Evolutionary conservation across 2,797 vertebrate species (phyloP).

Genomic region (Danio aesculapii): DNA sequence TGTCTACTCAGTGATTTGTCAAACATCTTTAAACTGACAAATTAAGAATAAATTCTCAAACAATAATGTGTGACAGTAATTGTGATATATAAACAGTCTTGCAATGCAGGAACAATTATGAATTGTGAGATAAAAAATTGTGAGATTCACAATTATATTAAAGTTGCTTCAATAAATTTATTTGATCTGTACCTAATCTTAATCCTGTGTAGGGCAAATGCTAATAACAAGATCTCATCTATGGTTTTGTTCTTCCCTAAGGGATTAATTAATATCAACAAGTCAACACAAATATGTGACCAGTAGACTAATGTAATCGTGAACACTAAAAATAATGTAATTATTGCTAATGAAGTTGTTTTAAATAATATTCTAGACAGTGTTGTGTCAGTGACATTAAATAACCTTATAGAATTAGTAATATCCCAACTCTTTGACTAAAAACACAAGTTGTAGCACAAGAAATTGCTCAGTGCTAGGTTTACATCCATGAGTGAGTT

Average conservation of each 20-base stretch:
- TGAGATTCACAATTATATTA: no score
- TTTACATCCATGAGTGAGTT: neutral
- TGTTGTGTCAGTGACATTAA: neutral
- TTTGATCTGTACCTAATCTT: neutral
- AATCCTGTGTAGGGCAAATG: neutral
- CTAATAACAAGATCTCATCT: neutral
- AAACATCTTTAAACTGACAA: no score
- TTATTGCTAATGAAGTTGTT: neutral
- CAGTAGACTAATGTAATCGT: neutral
- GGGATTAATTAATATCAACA: conserved; percentile 10
- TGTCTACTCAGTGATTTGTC: no score
- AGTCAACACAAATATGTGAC: neutral
- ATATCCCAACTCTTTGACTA: neutral
- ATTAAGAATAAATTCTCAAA: no score
- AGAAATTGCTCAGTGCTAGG: neutral
- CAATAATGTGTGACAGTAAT: no score
- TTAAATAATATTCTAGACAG: neutral
- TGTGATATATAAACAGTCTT: no score
- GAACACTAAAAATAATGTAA: neutral
- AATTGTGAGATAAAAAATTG: no score
- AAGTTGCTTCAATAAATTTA: neutral
- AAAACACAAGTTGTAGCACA: neutral
- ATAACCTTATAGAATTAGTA: neutral
- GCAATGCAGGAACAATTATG: no score
- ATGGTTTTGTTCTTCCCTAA: neutral